phyloP scores from a whole-genome alignment of 2,888 invertebrate species.

The Acrobasis consociella region DNA sequence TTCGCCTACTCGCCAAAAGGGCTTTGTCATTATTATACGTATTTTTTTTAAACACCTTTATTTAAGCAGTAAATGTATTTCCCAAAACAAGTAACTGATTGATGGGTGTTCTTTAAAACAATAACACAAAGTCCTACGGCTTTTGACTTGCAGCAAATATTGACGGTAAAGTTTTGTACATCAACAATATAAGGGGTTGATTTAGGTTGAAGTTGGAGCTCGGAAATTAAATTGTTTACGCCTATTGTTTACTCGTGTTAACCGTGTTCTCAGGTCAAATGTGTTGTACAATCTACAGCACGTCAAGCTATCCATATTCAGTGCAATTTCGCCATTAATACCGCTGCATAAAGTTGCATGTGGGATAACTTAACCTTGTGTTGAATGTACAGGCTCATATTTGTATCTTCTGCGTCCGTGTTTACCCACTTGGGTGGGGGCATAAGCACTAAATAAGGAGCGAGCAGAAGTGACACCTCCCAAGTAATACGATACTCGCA shows the following conservation, averaged over 20 bases:
- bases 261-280: slow-evolving; percentile 14
- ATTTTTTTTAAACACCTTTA: too few species aligned
- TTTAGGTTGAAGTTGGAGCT: slow-evolving; percentile 1
- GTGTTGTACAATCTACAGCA: background rate
- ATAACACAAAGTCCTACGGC: background rate
- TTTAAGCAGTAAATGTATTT: too few species aligned
- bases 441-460: background rate
- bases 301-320: too few species aligned
- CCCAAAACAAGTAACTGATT: too few species aligned
- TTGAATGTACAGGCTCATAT: too few species aligned
- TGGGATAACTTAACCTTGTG: too few species aligned
- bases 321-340: too few species aligned
- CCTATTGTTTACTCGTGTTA: slow-evolving; percentile 6
- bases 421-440: slow-evolving; percentile 10
- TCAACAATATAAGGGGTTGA: background rate
- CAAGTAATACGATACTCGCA: background rate
- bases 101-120: too few species aligned
- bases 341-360: too few species aligned
- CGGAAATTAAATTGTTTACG: slow-evolving; percentile 12
- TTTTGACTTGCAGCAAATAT: slow-evolving; percentile 5
- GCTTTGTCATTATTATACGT: too few species aligned
- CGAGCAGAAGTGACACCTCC: background rate
- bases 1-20: too few species aligned
- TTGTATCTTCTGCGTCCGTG: slow-evolving; percentile 1
- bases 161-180: slow-evolving; percentile 5